Evolutionary conservation across 1,140 invertebrate species (phyloP).

Genomic region (Ceratina calcarata): DNA sequence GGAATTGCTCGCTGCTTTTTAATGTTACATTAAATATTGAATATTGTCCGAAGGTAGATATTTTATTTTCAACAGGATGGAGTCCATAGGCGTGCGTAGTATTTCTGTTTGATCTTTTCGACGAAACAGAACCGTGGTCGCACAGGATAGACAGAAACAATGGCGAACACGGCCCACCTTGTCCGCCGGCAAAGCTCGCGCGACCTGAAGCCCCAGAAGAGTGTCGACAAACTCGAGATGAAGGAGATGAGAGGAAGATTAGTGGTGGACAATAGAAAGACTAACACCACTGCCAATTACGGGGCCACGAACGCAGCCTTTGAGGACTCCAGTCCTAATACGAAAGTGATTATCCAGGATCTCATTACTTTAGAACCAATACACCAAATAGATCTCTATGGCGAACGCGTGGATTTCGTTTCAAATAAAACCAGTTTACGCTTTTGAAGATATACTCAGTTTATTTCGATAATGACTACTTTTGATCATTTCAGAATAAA

Average conservation of each 20-base stretch:
- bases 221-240: slow-evolving; percentile 91
- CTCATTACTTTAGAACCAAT: neutral
- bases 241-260: slow-evolving; percentile 91
- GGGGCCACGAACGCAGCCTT: slow-evolving; percentile 93
- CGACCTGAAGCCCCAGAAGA: slow-evolving; percentile 89
- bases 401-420: neutral
- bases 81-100: slow-evolving; percentile 65
- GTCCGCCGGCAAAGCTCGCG: slow-evolving; percentile 92
- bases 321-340: slow-evolving; percentile 88
- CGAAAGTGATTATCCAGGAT: slow-evolving; percentile 71
- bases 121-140: slow-evolving; percentile 19
- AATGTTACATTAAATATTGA: too few relatives aligned
- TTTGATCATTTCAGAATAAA: slow-evolving; percentile 65
- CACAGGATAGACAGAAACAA: slow-evolving; percentile 70
- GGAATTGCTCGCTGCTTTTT: too few relatives aligned
- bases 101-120: slow-evolving; percentile 66
- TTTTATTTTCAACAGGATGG: slow-evolving; percentile 72
- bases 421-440: neutral
- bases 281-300: slow-evolving; percentile 83
- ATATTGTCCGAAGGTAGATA: too few relatives aligned
- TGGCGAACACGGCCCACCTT: slow-evolving; percentile 94
- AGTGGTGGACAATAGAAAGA: slow-evolving; percentile 87
- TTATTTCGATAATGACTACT: neutral
- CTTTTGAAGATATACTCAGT: too few relatives aligned
- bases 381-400: too few relatives aligned